Evolutionary conservation across 2,113 vertebrate genomes (phyloP).

Genomic region (Sardina pilchardus): DNA sequence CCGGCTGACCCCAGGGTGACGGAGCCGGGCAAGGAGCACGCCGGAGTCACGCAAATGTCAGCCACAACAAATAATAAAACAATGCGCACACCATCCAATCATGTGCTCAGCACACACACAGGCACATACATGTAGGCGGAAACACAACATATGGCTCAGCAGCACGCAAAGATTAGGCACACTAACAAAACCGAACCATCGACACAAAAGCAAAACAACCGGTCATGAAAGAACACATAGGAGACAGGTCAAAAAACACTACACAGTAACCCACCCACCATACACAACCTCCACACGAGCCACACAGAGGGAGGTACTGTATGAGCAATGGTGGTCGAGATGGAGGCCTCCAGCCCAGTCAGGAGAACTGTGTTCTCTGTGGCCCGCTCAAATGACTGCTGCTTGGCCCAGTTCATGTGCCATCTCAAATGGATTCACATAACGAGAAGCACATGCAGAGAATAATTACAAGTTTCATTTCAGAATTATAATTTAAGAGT

Average conservation of each 20-base stretch:
- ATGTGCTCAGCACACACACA: not conserved
- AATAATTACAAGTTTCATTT: not conserved
- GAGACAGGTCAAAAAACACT: not conserved
- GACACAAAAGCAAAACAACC: no score
- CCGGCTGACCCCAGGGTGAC: conserved; percentile 45
- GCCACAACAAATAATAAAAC: not conserved
- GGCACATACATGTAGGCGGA: not conserved
- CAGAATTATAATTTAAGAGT: not conserved
- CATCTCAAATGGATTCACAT: not conserved
- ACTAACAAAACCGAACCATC: not conserved
- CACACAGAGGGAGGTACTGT: no score
- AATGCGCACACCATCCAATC: not conserved
- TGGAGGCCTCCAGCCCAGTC: no score
- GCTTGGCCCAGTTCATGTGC: not conserved
- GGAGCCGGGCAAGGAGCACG: conserved; percentile 27
- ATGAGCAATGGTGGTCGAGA: no score
- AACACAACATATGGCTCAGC: not conserved
- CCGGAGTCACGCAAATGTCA: conserved; percentile 43
- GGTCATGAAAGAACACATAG: not conserved
- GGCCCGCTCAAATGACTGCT: not conserved
- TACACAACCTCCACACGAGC: no score
- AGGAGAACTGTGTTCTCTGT: not conserved
- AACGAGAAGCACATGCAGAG: not conserved
- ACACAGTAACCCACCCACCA: no score
- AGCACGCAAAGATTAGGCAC: not conserved